phyloP scores from a whole-genome alignment of 1,140 invertebrate genomes.

The Diabrotica undecimpunctata region DNA sequence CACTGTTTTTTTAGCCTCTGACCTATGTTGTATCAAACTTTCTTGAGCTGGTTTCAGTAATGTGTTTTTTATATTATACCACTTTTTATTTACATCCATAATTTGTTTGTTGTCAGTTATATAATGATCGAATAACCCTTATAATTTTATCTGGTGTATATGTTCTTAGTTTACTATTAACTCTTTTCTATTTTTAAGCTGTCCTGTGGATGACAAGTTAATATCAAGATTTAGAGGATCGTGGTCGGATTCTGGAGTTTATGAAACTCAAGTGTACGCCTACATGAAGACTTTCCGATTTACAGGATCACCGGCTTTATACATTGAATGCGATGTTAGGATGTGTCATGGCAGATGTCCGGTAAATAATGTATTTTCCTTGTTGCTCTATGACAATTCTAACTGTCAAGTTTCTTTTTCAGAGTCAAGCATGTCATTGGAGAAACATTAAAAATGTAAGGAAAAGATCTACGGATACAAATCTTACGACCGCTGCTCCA shows the following conservation, averaged over 20 bases:
- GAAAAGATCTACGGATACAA: constrained; percentile 57
- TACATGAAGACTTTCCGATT: constrained; percentile 95
- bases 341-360: constrained; percentile 94
- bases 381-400: background rate
- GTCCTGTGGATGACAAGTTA: constrained; percentile 88
- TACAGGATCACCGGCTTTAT: constrained; percentile 87
- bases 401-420: constrained; percentile 21
- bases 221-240: constrained; percentile 88
- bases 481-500: constrained; percentile 38
- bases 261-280: constrained; percentile 89
- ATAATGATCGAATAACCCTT: too few species aligned
- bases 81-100: too few species aligned
- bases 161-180: too few species aligned
- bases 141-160: too few species aligned
- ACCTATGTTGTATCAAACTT: too few species aligned
- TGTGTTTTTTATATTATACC: too few species aligned
- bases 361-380: constrained; percentile 55
- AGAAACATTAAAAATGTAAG: constrained; percentile 76
- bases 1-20: too few species aligned
- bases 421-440: constrained; percentile 93
- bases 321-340: constrained; percentile 90
- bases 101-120: too few species aligned
- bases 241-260: constrained; percentile 86
- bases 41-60: too few species aligned
- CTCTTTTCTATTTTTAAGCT: constrained; percentile 53